These are phyloP conservation scores for Semnornis frantzii DNA, from an alignment of 2,113 vertebrate genomes.

Conservation along the genomic window DNA sequence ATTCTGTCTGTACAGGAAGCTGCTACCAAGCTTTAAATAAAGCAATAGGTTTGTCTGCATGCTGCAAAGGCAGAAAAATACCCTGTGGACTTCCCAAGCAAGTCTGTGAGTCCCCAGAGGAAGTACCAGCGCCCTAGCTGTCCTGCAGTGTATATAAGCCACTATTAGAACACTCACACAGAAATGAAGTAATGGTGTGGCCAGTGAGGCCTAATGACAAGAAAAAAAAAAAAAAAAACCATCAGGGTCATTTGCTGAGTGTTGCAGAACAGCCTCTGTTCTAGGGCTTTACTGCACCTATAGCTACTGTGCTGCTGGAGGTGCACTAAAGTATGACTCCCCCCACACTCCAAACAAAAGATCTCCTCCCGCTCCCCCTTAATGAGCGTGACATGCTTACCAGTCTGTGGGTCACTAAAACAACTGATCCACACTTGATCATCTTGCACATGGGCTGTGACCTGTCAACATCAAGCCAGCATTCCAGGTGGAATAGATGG, in stretches of 20 bases:
- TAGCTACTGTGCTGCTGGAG: neutral
- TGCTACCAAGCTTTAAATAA: neutral
- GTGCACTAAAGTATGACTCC: too few species aligned
- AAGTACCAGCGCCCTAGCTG: neutral
- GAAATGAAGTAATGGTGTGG: fast-evolving
- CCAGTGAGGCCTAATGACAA: neutral
- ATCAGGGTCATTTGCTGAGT: neutral
- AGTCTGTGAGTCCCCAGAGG: neutral
- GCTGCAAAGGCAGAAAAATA: neutral
- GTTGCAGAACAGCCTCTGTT: fast-evolving
- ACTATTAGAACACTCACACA: fast-evolving
- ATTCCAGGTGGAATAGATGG: neutral
- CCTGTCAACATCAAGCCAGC: neutral
- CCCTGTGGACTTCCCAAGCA: neutral
- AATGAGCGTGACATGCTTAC: neutral
- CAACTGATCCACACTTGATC: neutral
- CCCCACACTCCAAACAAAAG: too few species aligned
- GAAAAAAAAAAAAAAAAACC: neutral
- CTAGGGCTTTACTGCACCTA: neutral
- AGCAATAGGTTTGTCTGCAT: neutral
- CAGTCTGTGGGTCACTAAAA: neutral
- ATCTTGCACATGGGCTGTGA: fast-evolving
- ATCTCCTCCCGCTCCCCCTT: too few species aligned
- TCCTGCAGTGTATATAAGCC: fast-evolving
- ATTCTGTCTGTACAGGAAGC: too few species aligned